These are phyloP conservation scores for Choristoneura rosaceana DNA, from an alignment of 2,888 invertebrate genomes.

Conservation along the genomic window DNA sequence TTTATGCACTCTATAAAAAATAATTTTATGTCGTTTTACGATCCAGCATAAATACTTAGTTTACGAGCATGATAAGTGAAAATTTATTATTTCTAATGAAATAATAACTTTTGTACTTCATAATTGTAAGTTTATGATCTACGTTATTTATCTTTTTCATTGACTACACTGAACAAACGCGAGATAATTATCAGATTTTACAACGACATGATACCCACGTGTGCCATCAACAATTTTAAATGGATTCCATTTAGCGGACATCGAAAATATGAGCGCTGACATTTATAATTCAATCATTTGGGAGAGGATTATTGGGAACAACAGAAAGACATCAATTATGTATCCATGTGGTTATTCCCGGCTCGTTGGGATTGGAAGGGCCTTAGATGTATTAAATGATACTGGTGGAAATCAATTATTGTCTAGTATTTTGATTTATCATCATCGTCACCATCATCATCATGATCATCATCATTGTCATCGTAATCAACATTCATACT, in stretches of 20 bases:
- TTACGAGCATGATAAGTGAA: too few species aligned
- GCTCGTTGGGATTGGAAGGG: background rate
- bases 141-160: background rate
- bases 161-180: background rate
- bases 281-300: constrained; percentile 19
- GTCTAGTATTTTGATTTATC: too few species aligned
- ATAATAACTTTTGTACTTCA: too few species aligned
- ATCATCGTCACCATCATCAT: too few species aligned
- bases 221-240: constrained; percentile 1
- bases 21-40: too few species aligned
- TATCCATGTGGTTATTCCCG: background rate
- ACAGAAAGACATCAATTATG: constrained; percentile 32
- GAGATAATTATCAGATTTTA: background rate
- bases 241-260: constrained; percentile 12
- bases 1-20: too few species aligned
- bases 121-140: too few species aligned
- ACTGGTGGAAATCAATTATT: background rate
- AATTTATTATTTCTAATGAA: too few species aligned
- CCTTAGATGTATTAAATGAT: background rate
- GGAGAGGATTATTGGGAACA: constrained; percentile 24
- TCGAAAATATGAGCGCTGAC: background rate
- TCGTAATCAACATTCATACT: too few species aligned
- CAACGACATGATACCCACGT: background rate
- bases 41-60: too few species aligned
- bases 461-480: too few species aligned